A percentile compares a stretch with the other conserved stretches of the same genome.
These are phyloP conservation scores for Quadroppia sp. DNA, from an alignment of 2,888 invertebrate genomes.

Conservation along the genomic window DNA sequence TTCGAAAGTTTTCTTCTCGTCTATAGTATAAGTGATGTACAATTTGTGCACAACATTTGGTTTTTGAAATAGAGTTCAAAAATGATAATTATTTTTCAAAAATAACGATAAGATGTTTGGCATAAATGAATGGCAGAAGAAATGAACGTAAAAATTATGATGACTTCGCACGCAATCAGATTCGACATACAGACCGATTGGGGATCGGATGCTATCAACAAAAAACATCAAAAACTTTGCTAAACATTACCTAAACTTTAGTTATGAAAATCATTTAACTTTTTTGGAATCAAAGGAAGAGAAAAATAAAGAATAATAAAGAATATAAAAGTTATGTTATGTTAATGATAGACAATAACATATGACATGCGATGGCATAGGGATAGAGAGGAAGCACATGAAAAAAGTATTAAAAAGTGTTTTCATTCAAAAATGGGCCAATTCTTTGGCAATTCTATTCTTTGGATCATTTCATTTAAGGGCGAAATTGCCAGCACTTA, in stretches of 20 bases:
- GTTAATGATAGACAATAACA: slow-evolving; percentile 30
- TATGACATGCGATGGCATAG: slow-evolving; percentile 24
- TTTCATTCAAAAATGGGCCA: slow-evolving; percentile 18
- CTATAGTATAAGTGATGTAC: not conserved
- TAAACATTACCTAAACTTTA: slow-evolving; percentile 10
- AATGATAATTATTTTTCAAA: slow-evolving; percentile 7
- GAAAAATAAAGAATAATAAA: not conserved
- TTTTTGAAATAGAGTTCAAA: not conserved
- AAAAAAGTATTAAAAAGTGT: slow-evolving; percentile 29
- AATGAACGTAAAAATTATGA: slow-evolving; percentile 6
- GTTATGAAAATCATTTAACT: slow-evolving; percentile 4
- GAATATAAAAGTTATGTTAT: not conserved
- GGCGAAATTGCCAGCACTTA: slow-evolving; percentile 16
- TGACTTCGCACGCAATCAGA: slow-evolving; percentile 18
- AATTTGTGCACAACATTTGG: not conserved
- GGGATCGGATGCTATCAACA: slow-evolving; percentile 23
- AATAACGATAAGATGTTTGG: slow-evolving; percentile 18
- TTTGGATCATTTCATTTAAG: slow-evolving; percentile 24
- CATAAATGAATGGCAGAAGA: slow-evolving; percentile 17
- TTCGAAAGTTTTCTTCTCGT: not conserved
- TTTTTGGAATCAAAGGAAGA: not conserved
- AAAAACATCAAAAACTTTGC: not conserved
- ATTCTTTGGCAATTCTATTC: not conserved
- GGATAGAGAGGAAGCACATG: not conserved
- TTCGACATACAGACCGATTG: slow-evolving; percentile 21